These are phyloP conservation scores for Acrobasis repandana DNA, from an alignment of 2,888 invertebrate species.

Conservation along the genomic window DNA sequence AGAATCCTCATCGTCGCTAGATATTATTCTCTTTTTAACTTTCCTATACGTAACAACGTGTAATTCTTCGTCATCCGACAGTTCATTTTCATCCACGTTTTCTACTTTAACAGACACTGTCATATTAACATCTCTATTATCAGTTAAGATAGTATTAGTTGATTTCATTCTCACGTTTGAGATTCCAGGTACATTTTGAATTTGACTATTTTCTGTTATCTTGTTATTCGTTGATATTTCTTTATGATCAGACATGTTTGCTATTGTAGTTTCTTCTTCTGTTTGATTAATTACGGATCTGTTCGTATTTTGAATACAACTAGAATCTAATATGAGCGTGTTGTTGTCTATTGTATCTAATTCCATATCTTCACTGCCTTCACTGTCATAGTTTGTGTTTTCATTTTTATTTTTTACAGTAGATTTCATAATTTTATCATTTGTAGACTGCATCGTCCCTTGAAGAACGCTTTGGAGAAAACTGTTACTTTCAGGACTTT, in stretches of 20 bases:
- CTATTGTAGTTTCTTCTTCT: background rate
- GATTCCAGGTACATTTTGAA: background rate
- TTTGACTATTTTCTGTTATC: background rate
- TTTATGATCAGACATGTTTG: background rate
- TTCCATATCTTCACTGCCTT: conserved; percentile 3
- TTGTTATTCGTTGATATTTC: background rate
- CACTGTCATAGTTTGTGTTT: background rate
- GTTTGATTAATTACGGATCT: background rate
- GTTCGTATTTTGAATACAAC: background rate
- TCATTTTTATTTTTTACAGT: background rate
- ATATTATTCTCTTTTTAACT: background rate
- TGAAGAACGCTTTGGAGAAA: background rate
- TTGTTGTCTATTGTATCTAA: conserved; percentile 1
- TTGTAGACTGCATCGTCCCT: background rate
- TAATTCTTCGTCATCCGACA: too few species aligned
- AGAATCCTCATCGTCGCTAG: background rate
- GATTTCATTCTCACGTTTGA: background rate
- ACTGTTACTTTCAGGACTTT: too few species aligned
- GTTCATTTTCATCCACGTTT: background rate
- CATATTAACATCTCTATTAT: background rate
- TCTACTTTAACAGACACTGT: background rate
- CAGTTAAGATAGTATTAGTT: background rate
- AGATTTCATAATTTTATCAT: background rate
- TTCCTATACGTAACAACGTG: background rate
- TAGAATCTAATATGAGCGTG: background rate